Evolutionary conservation across 2,797 vertebrate species (phyloP), one percentile per base, ranked within the genome.

Genomic region (Esox lucius): DNA sequence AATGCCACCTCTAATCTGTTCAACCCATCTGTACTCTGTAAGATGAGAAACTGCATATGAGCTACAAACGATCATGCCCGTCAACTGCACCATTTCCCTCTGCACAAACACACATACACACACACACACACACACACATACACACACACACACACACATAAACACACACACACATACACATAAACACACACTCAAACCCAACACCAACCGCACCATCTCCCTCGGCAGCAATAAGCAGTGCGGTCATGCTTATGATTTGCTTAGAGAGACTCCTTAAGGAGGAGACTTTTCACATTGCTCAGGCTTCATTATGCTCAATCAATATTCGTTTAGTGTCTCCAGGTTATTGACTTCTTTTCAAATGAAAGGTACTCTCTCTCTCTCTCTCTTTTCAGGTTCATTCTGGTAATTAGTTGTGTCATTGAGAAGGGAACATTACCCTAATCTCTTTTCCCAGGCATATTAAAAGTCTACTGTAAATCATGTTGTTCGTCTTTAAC

Each of bases 241-340:
- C 91, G 93, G 92, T 90, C 88, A 88, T 86, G 88, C 90, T 90
- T 85, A 85, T 89, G 91, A 90, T 90, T 88, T 87, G 90, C 89
- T 91, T 85, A 91, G 75, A 92, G 89, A 91, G 85, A 87, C 90
- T 91, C 90, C 92, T 93, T 89, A 90, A 93, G 81, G 74, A 93
- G 92, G 12, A 92, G 90, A 88, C 92, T 73, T 93, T 94, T 91
- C 91, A 92, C 94, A 94, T 96, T 94, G 94, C 94, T 95, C 94
- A 93, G 92, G 93, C 93, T 95, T 95, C 95, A 95, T 96, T 96
- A 95, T 93, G 91, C 92, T 92, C 91, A 94, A 96, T 96, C 95
- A 95, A 95, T 95, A 95, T 94, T 95, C 93, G 87, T 94, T 95
- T 94, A 95, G 93, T 94, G 91, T 91, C 88, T 89, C 56, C 91